These are phyloP conservation scores for Xyliphius kryptos DNA, from an alignment of 2,113 vertebrate species.

Conservation along the genomic window DNA sequence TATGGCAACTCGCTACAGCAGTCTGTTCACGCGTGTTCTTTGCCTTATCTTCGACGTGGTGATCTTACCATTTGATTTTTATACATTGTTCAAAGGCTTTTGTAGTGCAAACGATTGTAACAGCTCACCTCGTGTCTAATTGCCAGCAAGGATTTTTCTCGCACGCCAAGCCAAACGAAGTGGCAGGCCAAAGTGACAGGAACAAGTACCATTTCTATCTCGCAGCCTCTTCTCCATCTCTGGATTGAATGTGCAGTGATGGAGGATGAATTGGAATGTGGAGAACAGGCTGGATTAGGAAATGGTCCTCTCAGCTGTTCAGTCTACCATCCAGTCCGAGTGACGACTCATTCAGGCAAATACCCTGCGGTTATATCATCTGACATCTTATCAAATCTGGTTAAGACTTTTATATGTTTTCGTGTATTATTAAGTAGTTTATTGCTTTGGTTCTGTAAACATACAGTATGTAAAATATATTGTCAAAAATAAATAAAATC, in stretches of 20 bases:
- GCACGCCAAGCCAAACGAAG: background rate
- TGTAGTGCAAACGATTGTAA: conserved; percentile 46
- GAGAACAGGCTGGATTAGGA: conserved; percentile 3
- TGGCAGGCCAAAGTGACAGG: conserved; percentile 1
- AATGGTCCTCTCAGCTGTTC: too few relatives aligned
- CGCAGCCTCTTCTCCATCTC: background rate
- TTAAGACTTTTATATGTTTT: conserved; percentile 55
- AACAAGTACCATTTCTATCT: too few relatives aligned
- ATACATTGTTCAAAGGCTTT: conserved; percentile 31
- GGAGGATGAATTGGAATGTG: conserved; percentile 4
- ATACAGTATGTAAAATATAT: conserved; percentile 58
- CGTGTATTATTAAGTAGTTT: conserved; percentile 57
- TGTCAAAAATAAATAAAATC: conserved; percentile 63
- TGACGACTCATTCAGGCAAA: background rate
- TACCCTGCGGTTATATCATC: background rate
- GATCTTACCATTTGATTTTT: conserved; percentile 48
- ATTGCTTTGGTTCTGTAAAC: conserved; percentile 57
- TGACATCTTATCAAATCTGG: conserved; percentile 48
- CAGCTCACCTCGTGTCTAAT: conserved; percentile 15
- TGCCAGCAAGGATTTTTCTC: conserved; percentile 24
- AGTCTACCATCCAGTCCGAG: too few relatives aligned
- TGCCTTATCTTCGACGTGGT: conserved; percentile 62
- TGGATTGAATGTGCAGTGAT: background rate
- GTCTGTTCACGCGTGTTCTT: conserved; percentile 52
- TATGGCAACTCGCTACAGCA: conserved; percentile 33